Evolutionary conservation across 2,888 invertebrate genomes (phyloP), one percentile per base, ranked within the genome.

Genomic region (Deladenus siricidicola): DNA sequence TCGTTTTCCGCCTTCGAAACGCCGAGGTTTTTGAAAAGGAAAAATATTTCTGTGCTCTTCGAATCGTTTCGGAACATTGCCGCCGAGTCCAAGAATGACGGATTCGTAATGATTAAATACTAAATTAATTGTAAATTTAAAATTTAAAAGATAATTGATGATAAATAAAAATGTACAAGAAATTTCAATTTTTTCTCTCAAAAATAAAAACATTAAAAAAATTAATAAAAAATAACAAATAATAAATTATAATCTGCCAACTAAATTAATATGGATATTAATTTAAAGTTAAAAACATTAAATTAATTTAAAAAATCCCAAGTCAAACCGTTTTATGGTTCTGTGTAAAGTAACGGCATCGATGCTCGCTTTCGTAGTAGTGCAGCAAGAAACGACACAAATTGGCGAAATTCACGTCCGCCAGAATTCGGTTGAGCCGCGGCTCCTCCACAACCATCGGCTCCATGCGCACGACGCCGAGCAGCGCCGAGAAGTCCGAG

Each of bases 281-380:
- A 1, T 34, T 4, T 24, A 10, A n/a, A 8, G 6, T 29, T 64
- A n/a, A n/a, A n/a, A n/a, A n/a, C n/a, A n/a, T n/a, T n/a, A n/a
- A n/a, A n/a, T n/a, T n/a, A n/a, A n/a, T n/a, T n/a, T n/a, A n/a
- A n/a, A n/a, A n/a, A n/a, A n/a, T n/a, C n/a, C n/a, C n/a, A n/a
- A n/a, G n/a, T n/a, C n/a, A n/a, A n/a, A 24, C 43, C 1, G 43
- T 24, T 21, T 63, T 48, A 10, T 26, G 24, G n/a, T 43, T 28
- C 43, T 44, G 43, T 3, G 65, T 68, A 29, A 65, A 69, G 45
- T 69, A 65, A 17, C 66, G 56, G 30, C 64, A 65, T 2, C 59
- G 34, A 34, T 49, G 34, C 29, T 57, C 66, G 6, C 52, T 30
- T 47, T 68, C 68, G 44, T 63, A 68, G 45, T 58, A 34, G 10